Evolutionary conservation across 2,797 vertebrate species (phyloP).

Genomic region (Cyprinodon diabolis): DNA sequence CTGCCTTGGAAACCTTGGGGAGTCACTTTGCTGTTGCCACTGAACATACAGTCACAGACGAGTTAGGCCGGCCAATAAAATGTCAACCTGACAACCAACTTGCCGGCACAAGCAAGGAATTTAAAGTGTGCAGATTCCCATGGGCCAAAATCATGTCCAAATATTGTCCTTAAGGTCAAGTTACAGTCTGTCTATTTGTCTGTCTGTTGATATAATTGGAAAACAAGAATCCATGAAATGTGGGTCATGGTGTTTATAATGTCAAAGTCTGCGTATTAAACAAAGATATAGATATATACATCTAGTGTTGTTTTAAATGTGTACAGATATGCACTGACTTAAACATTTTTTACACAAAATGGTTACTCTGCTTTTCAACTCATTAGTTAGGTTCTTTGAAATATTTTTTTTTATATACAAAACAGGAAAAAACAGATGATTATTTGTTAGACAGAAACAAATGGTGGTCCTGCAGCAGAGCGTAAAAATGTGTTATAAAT

Average conservation of each 20-base stretch:
- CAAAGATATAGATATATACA: too few species aligned
- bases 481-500: too few species aligned
- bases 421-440: not conserved
- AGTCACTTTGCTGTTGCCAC: slow-evolving; percentile 48
- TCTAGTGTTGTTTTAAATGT: not conserved
- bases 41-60: slow-evolving; percentile 26
- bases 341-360: not conserved
- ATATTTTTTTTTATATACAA: not conserved
- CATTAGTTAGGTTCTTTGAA: not conserved
- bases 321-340: not conserved
- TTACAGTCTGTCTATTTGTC: slow-evolving; percentile 18
- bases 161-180: slow-evolving; percentile 28
- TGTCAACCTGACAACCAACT: slow-evolving; percentile 45
- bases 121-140: slow-evolving; percentile 39
- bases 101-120: slow-evolving; percentile 36
- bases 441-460: not conserved
- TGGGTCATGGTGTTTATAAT: not conserved
- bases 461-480: not conserved
- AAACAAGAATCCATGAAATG: not conserved
- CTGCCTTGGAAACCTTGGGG: slow-evolving; percentile 35
- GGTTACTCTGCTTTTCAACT: not conserved
- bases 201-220: slow-evolving; percentile 6
- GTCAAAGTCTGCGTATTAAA: not conserved
- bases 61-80: slow-evolving; percentile 46
- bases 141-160: slow-evolving; percentile 37